Percentiles rank a stretch among this genome's conserved stretches.
Evolutionary conservation across 2,797 vertebrate genomes (phyloP).

Genomic region (Chaetophractus vellerosus): DNA sequence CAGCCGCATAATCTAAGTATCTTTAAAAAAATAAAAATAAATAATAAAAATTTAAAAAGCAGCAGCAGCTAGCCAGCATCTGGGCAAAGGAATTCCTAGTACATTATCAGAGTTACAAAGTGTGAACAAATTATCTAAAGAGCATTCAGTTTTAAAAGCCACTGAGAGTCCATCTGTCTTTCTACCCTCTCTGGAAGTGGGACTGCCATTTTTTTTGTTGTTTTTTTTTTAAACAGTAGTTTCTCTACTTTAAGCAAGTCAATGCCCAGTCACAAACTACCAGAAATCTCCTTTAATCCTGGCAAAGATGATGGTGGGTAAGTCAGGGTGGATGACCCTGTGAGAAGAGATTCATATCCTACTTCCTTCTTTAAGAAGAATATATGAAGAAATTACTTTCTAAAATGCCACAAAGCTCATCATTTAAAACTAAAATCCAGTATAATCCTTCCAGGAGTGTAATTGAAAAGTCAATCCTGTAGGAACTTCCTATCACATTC

Average conservation of each 20-base stretch:
- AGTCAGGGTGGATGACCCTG: not conserved
- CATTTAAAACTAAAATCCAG: not conserved
- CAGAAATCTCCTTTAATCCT: slow-evolving; percentile 50
- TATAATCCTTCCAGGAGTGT: not conserved
- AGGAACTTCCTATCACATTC: not conserved
- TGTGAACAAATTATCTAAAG: slow-evolving; percentile 61
- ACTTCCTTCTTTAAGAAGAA: slow-evolving; percentile 8
- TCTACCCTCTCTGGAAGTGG: not conserved
- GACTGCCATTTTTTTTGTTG: not conserved
- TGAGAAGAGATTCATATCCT: not conserved
- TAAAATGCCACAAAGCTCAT: not conserved
- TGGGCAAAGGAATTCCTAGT: slow-evolving; percentile 20
- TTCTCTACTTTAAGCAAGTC: slow-evolving; percentile 60
- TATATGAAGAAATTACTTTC: not conserved
- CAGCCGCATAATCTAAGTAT: no score
- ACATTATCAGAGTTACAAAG: not conserved
- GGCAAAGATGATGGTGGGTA: not conserved
- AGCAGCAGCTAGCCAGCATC: not conserved
- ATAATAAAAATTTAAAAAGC: no score
- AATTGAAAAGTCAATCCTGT: not conserved
- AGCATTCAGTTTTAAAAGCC: slow-evolving; percentile 35
- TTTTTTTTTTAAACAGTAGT: slow-evolving; percentile 53
- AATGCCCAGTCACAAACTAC: slow-evolving; percentile 51
- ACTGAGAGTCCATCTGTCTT: slow-evolving; percentile 28
- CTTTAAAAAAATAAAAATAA: no score